These are phyloP conservation scores for Chloropsis hardwickii DNA, from an alignment of 2,113 vertebrate genomes.

Conservation along the genomic window DNA sequence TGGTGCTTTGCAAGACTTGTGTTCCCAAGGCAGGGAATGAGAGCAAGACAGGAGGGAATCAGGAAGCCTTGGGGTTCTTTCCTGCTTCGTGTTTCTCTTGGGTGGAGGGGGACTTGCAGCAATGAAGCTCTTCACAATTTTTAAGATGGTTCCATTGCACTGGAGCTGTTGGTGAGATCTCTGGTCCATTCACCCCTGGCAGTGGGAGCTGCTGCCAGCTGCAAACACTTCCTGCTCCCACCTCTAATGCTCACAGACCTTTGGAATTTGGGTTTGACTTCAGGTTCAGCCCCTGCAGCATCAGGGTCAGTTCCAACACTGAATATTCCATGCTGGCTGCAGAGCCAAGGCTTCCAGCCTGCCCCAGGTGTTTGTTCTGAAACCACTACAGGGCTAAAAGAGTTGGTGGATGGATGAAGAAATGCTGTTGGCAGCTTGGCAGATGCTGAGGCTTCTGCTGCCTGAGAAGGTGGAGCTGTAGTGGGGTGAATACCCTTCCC, in stretches of 20 bases:
- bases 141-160: neutral
- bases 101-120: neutral
- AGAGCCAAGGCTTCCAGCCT: neutral
- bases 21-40: neutral
- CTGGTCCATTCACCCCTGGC: accelerated
- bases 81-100: accelerated
- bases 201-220: neutral
- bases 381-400: neutral
- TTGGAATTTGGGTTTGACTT: neutral
- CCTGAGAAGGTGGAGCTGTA: neutral
- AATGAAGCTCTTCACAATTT: neutral
- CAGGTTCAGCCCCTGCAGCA: neutral
- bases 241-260: accelerated
- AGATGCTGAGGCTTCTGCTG: neutral
- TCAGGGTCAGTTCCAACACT: neutral
- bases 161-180: neutral
- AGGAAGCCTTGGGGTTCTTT: neutral
- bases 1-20: neutral
- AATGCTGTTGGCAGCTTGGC: neutral
- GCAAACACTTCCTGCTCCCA: neutral
- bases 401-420: neutral
- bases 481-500: neutral
- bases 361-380: neutral
- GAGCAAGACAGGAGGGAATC: neutral
- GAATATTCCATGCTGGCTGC: neutral